Conservation (phyloP, 2,888 invertebrate genomes). For the Dryobota labecula region DNA sequence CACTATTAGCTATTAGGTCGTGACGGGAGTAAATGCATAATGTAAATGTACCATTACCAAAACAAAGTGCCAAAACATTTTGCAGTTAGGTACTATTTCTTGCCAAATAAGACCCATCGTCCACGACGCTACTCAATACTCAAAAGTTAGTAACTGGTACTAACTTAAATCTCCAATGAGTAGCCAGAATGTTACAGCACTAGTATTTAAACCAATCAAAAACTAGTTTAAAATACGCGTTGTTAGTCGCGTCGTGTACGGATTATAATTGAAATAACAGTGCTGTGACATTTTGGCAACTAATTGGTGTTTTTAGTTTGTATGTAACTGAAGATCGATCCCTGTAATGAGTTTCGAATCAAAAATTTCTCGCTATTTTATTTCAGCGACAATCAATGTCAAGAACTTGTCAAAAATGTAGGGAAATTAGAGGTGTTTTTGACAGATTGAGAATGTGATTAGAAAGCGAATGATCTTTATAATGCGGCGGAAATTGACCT, state of each 20-base stretch:
- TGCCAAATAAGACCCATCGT: slow-evolving; percentile 29
- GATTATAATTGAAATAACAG: not conserved
- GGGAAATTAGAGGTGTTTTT: not conserved
- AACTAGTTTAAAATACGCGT: no score
- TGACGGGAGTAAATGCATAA: slow-evolving; percentile 54
- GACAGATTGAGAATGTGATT: not conserved
- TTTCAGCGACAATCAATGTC: not conserved
- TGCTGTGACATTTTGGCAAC: not conserved
- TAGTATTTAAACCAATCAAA: not conserved
- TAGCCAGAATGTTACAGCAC: not conserved
- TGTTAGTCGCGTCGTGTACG: not conserved
- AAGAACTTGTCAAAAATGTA: not conserved
- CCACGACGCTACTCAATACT: not conserved
- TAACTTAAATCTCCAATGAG: not conserved
- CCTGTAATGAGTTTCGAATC: no score
- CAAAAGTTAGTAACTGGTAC: not conserved
- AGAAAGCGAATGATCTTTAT: not conserved
- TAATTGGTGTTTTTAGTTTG: not conserved
- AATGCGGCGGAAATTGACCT: not conserved
- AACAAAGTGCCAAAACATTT: slow-evolving; percentile 46
- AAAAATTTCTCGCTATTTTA: no score
- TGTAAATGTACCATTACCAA: slow-evolving; percentile 53
- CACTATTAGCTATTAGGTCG: slow-evolving; percentile 34
- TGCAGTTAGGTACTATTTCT: slow-evolving; percentile 37
- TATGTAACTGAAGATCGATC: not conserved